phyloP scores from a whole-genome alignment of 2,797 vertebrate species.

The Schizothorax lantsangensis region DNA sequence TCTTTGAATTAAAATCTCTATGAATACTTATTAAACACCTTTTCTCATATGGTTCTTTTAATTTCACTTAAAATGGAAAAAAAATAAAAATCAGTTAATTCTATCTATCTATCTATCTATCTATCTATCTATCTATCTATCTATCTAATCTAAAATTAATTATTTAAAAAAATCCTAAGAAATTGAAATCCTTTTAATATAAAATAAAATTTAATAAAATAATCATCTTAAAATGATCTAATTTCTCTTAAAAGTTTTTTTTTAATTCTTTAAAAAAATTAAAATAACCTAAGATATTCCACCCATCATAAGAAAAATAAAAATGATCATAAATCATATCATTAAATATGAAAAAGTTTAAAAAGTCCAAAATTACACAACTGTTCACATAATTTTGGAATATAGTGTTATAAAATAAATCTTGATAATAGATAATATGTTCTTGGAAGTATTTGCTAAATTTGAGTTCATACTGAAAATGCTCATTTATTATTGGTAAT shows the following conservation, averaged over 20 bases:
- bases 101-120: background rate
- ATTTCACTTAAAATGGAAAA: too few species aligned
- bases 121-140: background rate
- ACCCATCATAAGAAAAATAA: background rate
- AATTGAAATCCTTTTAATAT: background rate
- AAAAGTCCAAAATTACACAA: background rate
- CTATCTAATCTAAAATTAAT: too few species aligned
- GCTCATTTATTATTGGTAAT: background rate
- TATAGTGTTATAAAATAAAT: background rate
- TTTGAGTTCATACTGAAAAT: background rate
- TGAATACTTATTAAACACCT: background rate
- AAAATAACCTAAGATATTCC: background rate
- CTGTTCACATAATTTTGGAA: background rate
- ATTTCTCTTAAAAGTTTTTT: background rate
- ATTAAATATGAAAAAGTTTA: background rate
- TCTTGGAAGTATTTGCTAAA: background rate
- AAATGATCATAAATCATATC: background rate
- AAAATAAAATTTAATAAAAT: too few species aligned
- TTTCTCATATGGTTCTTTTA: background rate
- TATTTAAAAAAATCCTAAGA: too few species aligned
- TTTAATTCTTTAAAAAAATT: too few species aligned
- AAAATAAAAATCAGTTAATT: too few species aligned
- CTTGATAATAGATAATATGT: background rate
- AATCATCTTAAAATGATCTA: background rate
- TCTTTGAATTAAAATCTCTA: slow-evolving; percentile 32